Evolutionary conservation across 2,113 vertebrate genomes (phyloP).

Genomic region (Callopanchax toddi): DNA sequence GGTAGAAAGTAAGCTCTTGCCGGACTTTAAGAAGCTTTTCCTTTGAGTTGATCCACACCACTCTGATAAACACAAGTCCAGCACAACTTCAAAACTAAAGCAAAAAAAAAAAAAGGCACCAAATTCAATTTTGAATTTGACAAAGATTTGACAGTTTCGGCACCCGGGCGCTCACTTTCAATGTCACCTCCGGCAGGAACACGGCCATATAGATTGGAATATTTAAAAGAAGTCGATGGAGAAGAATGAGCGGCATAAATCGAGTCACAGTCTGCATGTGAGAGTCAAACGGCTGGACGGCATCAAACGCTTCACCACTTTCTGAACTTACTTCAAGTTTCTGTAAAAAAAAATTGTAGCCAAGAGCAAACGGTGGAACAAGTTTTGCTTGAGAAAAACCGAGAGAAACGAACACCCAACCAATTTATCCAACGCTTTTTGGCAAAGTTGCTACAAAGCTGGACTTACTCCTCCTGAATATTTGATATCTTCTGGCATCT

Average conservation of each 20-base stretch:
- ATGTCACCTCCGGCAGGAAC: constrained; percentile 64
- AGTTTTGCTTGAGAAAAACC: constrained; percentile 39
- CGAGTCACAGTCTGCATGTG: constrained; percentile 38
- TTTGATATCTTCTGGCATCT: constrained; percentile 1
- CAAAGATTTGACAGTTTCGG: constrained; percentile 60
- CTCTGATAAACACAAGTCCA: constrained; percentile 51
- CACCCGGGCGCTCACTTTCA: constrained; percentile 57
- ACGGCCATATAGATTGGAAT: constrained; percentile 54
- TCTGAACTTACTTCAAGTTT: constrained; percentile 51
- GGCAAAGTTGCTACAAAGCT: constrained; percentile 37
- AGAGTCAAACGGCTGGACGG: constrained; percentile 39
- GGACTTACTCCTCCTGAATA: constrained; percentile 19
- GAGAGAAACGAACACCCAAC: constrained; percentile 36
- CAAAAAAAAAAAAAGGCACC: constrained; percentile 11
- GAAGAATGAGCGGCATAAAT: constrained; percentile 62
- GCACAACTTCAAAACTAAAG: constrained; percentile 32
- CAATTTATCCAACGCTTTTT: constrained; percentile 50
- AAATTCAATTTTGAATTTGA: constrained; percentile 56
- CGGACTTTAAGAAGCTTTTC: constrained; percentile 37
- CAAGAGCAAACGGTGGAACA: constrained; percentile 58
- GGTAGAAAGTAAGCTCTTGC: constrained; percentile 61
- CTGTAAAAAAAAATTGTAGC: constrained; percentile 20
- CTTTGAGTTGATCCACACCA: constrained; percentile 32
- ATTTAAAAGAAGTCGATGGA: constrained; percentile 53
- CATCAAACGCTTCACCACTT: constrained; percentile 69